Percentiles rank a stretch among this genome's conserved stretches.
These are phyloP conservation scores for Netelia fuscicornis DNA, from an alignment of 2,888 invertebrate species.

Conservation along the genomic window DNA sequence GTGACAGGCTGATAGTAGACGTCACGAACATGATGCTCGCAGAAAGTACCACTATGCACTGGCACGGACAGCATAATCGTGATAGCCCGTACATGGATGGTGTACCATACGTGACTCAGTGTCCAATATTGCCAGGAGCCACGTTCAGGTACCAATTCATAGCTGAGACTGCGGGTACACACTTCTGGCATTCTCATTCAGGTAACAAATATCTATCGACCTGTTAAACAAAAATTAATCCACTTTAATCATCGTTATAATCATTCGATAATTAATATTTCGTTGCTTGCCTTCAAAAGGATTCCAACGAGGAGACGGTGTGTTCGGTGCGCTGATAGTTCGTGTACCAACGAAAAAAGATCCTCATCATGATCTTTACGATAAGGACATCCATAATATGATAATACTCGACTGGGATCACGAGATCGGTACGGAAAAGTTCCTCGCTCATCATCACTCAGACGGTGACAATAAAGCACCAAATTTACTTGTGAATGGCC, in stretches of 20 bases:
- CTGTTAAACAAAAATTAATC: neutral
- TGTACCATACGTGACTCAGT: constrained; percentile 94
- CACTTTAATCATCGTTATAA: neutral
- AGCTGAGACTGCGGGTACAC: constrained; percentile 91
- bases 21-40: constrained; percentile 92
- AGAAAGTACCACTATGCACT: constrained; percentile 94
- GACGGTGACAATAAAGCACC: constrained; percentile 93
- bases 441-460: constrained; percentile 94
- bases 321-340: constrained; percentile 92
- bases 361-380: constrained; percentile 89
- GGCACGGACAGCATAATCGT: constrained; percentile 95
- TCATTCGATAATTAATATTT: neutral
- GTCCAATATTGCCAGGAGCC: constrained; percentile 91
- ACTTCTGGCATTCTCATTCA: constrained; percentile 94
- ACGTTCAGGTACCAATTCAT: constrained; percentile 92
- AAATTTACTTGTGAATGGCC: constrained; percentile 93
- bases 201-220: constrained; percentile 81
- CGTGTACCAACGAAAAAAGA: constrained; percentile 88
- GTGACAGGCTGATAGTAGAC: constrained; percentile 94
- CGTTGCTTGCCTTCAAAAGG: constrained; percentile 84
- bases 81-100: constrained; percentile 95
- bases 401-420: constrained; percentile 94
- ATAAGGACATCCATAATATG: constrained; percentile 93
- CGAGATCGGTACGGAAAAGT: constrained; percentile 90
- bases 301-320: constrained; percentile 94